Percentiles rank a stretch among this genome's conserved stretches.
phyloP scores from a whole-genome alignment of 2,888 invertebrate species.

The Oxytorus armatus region DNA sequence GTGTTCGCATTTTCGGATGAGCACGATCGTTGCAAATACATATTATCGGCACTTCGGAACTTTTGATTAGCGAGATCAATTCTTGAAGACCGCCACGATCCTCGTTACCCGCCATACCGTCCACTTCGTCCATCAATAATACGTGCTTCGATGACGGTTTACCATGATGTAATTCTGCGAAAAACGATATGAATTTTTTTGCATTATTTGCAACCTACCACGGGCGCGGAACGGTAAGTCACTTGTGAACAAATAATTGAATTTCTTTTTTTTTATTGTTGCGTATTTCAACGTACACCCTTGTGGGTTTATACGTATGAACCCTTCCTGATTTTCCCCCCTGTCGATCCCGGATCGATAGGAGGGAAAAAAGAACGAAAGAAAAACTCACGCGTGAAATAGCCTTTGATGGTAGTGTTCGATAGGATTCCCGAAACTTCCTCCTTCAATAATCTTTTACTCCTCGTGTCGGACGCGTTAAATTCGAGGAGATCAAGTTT shows the following conservation, averaged over 20 bases:
- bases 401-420: constrained; percentile 91
- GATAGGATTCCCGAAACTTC: constrained; percentile 93
- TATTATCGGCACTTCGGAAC: constrained; percentile 93
- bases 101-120: constrained; percentile 99
- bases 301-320: too few species aligned
- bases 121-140: constrained; percentile 99
- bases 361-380: too few species aligned
- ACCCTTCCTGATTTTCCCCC: too few species aligned
- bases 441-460: constrained; percentile 93
- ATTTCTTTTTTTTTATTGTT: too few species aligned
- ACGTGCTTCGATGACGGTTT: constrained; percentile 89
- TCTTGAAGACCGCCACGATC: constrained; percentile 99
- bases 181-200: too few species aligned
- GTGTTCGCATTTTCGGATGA: constrained; percentile 95
- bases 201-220: too few species aligned
- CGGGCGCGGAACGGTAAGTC: too few species aligned
- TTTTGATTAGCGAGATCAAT: constrained; percentile 95
- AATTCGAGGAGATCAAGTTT: constrained; percentile 96
- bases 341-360: too few species aligned
- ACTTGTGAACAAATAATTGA: too few species aligned
- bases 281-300: too few species aligned
- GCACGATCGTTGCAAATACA: constrained; percentile 99
- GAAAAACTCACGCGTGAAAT: constrained; percentile 86
- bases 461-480: constrained; percentile 98
- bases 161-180: background rate